Conservation (phyloP, 2,888 invertebrate genomes). For the Scaptomyza polygonia region DNA sequence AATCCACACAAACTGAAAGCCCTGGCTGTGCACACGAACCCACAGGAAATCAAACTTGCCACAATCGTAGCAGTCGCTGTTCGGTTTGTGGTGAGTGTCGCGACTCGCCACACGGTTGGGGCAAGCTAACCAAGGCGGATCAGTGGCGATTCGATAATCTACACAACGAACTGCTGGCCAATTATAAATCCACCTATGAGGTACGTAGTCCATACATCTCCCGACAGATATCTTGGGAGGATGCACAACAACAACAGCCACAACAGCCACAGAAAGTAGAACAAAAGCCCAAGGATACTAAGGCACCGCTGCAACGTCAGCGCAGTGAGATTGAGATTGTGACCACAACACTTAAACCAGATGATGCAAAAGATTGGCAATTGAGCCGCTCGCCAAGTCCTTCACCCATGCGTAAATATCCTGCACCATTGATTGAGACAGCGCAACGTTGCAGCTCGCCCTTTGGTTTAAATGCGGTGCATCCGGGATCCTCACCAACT, state of each 20-base stretch:
- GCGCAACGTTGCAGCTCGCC: constrained; percentile 73
- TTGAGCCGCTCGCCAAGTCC: constrained; percentile 62
- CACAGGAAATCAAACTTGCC: neutral
- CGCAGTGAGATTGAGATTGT: constrained; percentile 65
- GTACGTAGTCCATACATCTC: constrained; percentile 79
- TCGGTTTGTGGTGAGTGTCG: constrained; percentile 61
- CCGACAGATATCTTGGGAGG: constrained; percentile 80
- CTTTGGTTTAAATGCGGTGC: constrained; percentile 73
- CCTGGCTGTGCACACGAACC: constrained; percentile 14
- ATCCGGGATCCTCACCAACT: constrained; percentile 22
- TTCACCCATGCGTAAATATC: constrained; percentile 66
- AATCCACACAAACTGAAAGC: neutral
- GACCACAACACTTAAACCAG: constrained; percentile 30
- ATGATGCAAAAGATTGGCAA: constrained; percentile 39
- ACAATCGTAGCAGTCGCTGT: constrained; percentile 45
- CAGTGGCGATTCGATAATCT: constrained; percentile 72
- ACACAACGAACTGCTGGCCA: constrained; percentile 70
- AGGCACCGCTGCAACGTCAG: constrained; percentile 49
- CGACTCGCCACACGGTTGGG: constrained; percentile 64
- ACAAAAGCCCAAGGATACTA: constrained; percentile 18
- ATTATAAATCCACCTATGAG: constrained; percentile 80
- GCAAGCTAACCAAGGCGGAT: constrained; percentile 68
- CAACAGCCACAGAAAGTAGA: neutral
- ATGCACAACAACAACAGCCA: constrained; percentile 50
- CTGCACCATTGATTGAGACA: constrained; percentile 72